These are phyloP conservation scores for Rhopalosiphum maidis DNA, from an alignment of 1,140 invertebrate species.

Conservation along the genomic window DNA sequence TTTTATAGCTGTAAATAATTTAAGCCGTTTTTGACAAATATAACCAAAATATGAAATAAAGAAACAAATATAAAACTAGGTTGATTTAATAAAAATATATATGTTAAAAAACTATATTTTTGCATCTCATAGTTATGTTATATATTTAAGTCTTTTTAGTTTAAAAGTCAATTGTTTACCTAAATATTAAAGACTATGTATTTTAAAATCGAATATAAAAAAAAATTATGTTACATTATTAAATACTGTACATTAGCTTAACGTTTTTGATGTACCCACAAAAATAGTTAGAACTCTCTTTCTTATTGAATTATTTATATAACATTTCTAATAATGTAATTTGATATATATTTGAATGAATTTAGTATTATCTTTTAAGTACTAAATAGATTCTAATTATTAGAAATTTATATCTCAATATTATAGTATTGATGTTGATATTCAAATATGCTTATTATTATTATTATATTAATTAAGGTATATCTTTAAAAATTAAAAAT, in stretches of 20 bases:
- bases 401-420: neutral
- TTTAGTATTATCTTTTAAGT: constrained; percentile 3
- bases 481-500: neutral
- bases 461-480: neutral
- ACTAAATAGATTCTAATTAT: neutral
- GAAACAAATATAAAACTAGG: constrained; percentile 34
- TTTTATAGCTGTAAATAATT: constrained; percentile 13
- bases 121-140: constrained; percentile 33
- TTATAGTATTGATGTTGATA: neutral
- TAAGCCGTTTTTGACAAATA: constrained; percentile 7
- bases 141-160: constrained; percentile 15
- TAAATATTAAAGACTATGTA: neutral
- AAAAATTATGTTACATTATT: neutral
- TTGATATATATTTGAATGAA: neutral
- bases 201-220: neutral
- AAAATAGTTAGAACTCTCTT: neutral
- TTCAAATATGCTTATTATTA: neutral
- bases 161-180: neutral
- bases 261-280: neutral
- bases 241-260: neutral
- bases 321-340: neutral
- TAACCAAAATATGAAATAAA: constrained; percentile 23
- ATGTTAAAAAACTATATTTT: constrained; percentile 50
- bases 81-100: neutral
- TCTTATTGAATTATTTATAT: constrained; percentile 34